phyloP scores from a whole-genome alignment of 2,113 vertebrate genomes.

The Malurus elegans region DNA sequence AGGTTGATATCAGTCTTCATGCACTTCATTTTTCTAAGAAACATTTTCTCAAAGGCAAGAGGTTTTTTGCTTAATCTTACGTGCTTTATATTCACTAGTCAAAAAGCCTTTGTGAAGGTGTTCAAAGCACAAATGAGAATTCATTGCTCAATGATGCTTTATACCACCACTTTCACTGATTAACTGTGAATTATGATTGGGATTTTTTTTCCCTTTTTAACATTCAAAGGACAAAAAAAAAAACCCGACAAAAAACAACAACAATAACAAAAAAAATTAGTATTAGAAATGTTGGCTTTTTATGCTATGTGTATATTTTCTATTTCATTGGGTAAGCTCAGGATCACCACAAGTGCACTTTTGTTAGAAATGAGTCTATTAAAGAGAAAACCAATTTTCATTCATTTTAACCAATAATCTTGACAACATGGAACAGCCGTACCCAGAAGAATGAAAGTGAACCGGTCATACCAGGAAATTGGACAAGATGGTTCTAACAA shows the following conservation, averaged over 20 bases:
- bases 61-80: not conserved
- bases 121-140: not conserved
- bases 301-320: not conserved
- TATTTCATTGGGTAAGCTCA: not conserved
- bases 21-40: not conserved
- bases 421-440: not conserved
- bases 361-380: not conserved
- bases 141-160: not conserved
- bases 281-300: not conserved
- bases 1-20: not conserved
- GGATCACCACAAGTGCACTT: not conserved
- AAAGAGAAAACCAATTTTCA: not conserved
- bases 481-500: constrained; percentile 69
- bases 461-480: constrained; percentile 69
- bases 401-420: not conserved
- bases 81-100: not conserved
- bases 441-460: not conserved
- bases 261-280: too few relatives aligned
- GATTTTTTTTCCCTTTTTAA: not conserved
- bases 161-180: not conserved
- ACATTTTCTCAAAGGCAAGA: not conserved
- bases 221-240: not conserved
- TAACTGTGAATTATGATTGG: not conserved
- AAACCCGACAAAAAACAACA: too few relatives aligned
- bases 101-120: not conserved